phyloP scores from a whole-genome alignment of 2,113 vertebrate genomes.

The Protobothrops flavoviridis region DNA sequence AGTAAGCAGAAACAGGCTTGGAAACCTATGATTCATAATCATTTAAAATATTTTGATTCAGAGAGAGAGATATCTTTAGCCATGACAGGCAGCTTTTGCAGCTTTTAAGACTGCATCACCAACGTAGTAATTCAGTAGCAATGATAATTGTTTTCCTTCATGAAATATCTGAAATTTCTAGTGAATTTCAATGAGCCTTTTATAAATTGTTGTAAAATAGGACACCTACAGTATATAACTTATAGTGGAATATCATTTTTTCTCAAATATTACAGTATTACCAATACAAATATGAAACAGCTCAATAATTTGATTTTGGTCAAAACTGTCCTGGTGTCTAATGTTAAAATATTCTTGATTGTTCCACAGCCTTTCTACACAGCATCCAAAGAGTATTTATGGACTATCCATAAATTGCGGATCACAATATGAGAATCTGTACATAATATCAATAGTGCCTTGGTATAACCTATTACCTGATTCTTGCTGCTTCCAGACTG shows the following conservation, averaged over 20 bases:
- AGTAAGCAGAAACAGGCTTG: not conserved
- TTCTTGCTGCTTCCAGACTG: not conserved
- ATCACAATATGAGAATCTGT: not conserved
- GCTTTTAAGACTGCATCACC: no score
- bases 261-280: not conserved
- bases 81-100: not conserved
- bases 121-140: not conserved
- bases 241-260: not conserved
- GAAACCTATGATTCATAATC: not conserved
- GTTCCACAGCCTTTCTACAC: not conserved
- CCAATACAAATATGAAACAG: not conserved
- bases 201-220: not conserved
- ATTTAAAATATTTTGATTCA: not conserved
- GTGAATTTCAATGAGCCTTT: no score
- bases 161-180: not conserved
- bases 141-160: not conserved
- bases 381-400: not conserved
- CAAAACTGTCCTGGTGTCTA: not conserved
- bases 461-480: not conserved
- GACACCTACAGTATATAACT: not conserved
- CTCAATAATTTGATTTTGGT: not conserved
- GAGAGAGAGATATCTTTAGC: not conserved
- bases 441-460: not conserved
- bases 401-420: not conserved
- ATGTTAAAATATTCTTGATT: not conserved